These are phyloP conservation scores for Cataglyphis albicans DNA, from an alignment of 2,888 invertebrate genomes.

Conservation along the genomic window DNA sequence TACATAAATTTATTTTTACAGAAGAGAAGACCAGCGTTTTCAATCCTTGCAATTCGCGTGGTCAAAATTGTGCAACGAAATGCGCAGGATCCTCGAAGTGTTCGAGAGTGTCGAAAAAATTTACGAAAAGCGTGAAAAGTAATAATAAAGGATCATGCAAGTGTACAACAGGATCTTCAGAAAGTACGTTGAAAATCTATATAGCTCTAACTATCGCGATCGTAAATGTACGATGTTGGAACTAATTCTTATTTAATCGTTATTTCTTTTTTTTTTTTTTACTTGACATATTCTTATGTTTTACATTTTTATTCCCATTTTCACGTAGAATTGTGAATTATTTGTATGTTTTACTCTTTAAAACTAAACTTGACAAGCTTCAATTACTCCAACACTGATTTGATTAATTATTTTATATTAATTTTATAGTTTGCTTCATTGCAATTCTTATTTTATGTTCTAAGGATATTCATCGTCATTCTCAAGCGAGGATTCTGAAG, in stretches of 20 bases:
- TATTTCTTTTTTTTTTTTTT: background rate
- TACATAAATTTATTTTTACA: too few species aligned
- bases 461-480: background rate
- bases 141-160: background rate
- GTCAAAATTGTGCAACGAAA: background rate
- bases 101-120: background rate
- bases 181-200: constrained; percentile 8
- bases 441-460: constrained; percentile 18
- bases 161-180: background rate
- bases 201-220: background rate
- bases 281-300: background rate
- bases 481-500: background rate
- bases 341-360: background rate
- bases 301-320: background rate
- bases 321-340: background rate
- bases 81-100: background rate
- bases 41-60: background rate
- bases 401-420: background rate
- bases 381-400: background rate
- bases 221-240: background rate
- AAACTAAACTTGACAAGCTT: background rate
- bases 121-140: background rate
- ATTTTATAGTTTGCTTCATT: background rate
- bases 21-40: too few species aligned
- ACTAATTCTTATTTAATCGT: background rate